Percentiles rank a stretch among this genome's conserved stretches.
Conservation (phyloP, 1,140 invertebrate genomes). For the Mercenaria mercenaria region DNA sequence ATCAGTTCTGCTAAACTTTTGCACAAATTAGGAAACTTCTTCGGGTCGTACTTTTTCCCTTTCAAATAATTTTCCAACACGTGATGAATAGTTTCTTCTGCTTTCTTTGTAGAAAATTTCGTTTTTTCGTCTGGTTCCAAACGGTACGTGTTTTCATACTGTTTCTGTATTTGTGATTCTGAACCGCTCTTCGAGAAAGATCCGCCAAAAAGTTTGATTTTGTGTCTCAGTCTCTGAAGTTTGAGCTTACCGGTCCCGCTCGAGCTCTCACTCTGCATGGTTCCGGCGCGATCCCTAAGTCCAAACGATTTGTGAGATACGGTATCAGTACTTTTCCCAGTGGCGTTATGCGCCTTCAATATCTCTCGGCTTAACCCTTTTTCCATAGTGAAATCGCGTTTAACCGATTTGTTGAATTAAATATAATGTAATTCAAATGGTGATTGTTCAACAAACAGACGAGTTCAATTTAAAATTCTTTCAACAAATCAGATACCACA, state of each 20-base stretch:
- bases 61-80: slow-evolving; percentile 72
- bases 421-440: neutral
- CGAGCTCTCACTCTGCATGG: slow-evolving; percentile 61
- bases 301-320: neutral
- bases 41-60: slow-evolving; percentile 71
- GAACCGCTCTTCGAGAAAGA: slow-evolving; percentile 63
- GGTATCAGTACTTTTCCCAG: neutral
- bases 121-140: slow-evolving; percentile 65
- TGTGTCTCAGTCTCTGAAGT: slow-evolving; percentile 64
- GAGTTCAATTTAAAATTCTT: neutral
- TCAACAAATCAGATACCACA: neutral
- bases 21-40: slow-evolving; percentile 69
- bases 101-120: slow-evolving; percentile 67
- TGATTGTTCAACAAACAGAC: slow-evolving; percentile 21
- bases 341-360: slow-evolving; percentile 51
- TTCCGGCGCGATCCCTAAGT: slow-evolving; percentile 16
- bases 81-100: slow-evolving; percentile 69
- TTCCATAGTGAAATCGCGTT: slow-evolving; percentile 23
- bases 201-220: slow-evolving; percentile 55
- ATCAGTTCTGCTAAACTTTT: slow-evolving; percentile 76
- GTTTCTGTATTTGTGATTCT: slow-evolving; percentile 38
- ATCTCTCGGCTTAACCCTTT: slow-evolving; percentile 42
- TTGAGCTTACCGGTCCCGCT: slow-evolving; percentile 49
- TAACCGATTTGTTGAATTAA: slow-evolving; percentile 28
- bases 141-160: slow-evolving; percentile 76